Evolutionary conservation across 2,113 vertebrate species (phyloP).

Genomic region (Hippocampus barbouri): DNA sequence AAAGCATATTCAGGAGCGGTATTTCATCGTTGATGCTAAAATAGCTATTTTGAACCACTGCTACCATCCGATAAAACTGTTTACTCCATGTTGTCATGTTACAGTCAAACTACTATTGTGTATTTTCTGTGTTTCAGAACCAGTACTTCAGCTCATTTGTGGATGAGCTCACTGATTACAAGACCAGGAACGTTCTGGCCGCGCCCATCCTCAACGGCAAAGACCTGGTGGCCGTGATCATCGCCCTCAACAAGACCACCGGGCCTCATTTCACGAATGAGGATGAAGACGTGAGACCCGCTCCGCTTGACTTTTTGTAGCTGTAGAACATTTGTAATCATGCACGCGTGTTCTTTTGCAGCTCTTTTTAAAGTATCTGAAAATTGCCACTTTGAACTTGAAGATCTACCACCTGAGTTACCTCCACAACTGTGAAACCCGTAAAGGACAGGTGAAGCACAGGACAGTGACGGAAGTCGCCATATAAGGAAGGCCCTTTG

Average conservation of each 20-base stretch:
- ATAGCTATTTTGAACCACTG: neutral
- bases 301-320: neutral
- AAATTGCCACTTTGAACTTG: constrained; percentile 74
- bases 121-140: constrained; percentile 51
- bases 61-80: neutral
- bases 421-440: constrained; percentile 78
- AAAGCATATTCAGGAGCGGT: neutral
- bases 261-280: constrained; percentile 71
- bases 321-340: neutral
- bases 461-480: neutral
- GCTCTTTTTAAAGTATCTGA: constrained; percentile 80
- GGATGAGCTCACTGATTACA: constrained; percentile 73
- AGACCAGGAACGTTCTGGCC: constrained; percentile 69
- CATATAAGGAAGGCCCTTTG: too few relatives aligned
- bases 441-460: constrained; percentile 75
- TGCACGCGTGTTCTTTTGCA: constrained; percentile 25
- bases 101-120: neutral
- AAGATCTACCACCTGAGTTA: constrained; percentile 78
- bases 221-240: constrained; percentile 76
- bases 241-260: constrained; percentile 75
- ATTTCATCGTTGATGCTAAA: neutral
- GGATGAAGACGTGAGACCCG: constrained; percentile 75
- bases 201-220: constrained; percentile 77
- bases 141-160: constrained; percentile 73
- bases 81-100: neutral